Conservation (phyloP, 2,797 vertebrate species). For the Meda fulgida region DNA sequence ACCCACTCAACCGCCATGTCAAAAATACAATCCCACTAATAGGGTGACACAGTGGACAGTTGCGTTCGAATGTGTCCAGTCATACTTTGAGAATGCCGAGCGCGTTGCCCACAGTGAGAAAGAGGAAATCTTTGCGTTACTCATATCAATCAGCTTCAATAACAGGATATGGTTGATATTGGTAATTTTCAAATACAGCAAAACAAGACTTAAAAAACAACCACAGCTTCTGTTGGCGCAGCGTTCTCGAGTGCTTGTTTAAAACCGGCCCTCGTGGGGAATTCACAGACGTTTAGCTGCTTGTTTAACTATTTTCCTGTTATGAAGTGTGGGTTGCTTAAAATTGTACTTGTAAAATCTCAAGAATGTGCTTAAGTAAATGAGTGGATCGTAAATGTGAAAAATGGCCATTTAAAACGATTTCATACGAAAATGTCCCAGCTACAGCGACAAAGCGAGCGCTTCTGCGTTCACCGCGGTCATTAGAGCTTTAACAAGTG, state of each 20-base stretch:
- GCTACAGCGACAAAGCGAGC: constrained; percentile 41
- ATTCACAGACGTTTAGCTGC: constrained; percentile 44
- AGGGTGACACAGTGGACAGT: constrained; percentile 81
- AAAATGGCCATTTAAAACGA: constrained; percentile 54
- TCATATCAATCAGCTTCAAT: constrained; percentile 71
- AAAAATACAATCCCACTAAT: constrained; percentile 77
- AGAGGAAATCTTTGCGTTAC: constrained; percentile 57
- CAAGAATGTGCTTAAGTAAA: constrained; percentile 64
- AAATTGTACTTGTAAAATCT: constrained; percentile 62
- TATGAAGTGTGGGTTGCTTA: constrained; percentile 62
- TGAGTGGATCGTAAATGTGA: constrained; percentile 55
- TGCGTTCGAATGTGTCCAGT: constrained; percentile 75
- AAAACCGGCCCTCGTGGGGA: constrained; percentile 59
- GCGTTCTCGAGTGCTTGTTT: constrained; percentile 48
- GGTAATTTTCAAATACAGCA: constrained; percentile 76
- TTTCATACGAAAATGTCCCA: constrained; percentile 53
- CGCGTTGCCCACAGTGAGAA: background rate
- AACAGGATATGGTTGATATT: constrained; percentile 83
- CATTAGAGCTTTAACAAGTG: constrained; percentile 63
- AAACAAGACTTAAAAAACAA: constrained; percentile 77
- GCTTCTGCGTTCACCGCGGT: constrained; percentile 44
- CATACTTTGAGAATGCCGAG: constrained; percentile 62
- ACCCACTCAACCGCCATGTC: constrained; percentile 77
- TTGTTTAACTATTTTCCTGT: constrained; percentile 66
- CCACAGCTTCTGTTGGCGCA: constrained; percentile 74